phyloP scores from a whole-genome alignment of 2,888 invertebrate species.

The Bunonema sp. region DNA sequence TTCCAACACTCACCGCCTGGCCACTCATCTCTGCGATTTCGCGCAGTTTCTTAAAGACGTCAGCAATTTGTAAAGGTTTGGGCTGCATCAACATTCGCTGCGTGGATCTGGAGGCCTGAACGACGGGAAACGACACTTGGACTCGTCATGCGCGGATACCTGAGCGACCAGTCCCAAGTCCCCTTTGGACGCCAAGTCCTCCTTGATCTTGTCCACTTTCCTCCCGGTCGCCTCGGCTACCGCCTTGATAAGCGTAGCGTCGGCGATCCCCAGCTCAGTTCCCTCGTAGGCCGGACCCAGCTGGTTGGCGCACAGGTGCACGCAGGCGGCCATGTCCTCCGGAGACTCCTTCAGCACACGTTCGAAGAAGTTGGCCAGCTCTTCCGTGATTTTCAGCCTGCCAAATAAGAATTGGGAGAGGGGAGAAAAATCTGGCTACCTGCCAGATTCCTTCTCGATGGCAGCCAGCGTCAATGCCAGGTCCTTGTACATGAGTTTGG shows the following conservation, averaged over 20 bases:
- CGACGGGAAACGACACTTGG: conserved; percentile 9
- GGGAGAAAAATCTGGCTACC: too few species aligned
- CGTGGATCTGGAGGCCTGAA: conserved; percentile 44
- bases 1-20: conserved; percentile 10
- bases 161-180: conserved; percentile 83
- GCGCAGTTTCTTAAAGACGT: conserved; percentile 67
- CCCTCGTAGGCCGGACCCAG: conserved; percentile 89
- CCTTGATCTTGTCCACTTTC: conserved; percentile 62
- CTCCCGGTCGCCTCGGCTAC: conserved; percentile 17
- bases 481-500: background rate
- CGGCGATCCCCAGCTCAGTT: conserved; percentile 79
- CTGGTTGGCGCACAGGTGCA: conserved; percentile 87
- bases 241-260: conserved; percentile 72
- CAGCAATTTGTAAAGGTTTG: conserved; percentile 59
- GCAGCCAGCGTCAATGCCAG: background rate
- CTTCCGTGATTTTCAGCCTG: conserved; percentile 76
- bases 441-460: too few species aligned
- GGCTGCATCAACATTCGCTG: conserved; percentile 78
- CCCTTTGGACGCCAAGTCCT: conserved; percentile 60
- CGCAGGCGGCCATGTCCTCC: conserved; percentile 70
- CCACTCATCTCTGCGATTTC: conserved; percentile 76
- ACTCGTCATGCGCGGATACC: conserved; percentile 44
- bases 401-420: too few species aligned
- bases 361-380: conserved; percentile 70
- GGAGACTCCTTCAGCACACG: conserved; percentile 76